Conservation (phyloP, 64 coral and sea anemone genomes). For the Cladopsammia gracilis region DNA sequence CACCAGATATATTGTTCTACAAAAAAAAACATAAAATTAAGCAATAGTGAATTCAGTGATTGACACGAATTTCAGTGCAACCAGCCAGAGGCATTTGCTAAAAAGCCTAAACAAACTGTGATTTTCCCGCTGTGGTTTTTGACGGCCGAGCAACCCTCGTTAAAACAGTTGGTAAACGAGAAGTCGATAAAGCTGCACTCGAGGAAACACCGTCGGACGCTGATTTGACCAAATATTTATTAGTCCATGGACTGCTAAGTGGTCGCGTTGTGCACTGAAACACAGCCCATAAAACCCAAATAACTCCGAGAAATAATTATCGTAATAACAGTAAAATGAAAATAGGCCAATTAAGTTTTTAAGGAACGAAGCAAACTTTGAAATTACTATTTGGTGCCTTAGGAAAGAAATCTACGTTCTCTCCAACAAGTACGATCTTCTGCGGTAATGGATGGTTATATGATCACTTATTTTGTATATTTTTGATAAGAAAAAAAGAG, state of each 20-base stretch:
- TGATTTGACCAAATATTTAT: too few relatives aligned
- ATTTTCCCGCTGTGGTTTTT: neutral
- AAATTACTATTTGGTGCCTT: constrained; percentile 41
- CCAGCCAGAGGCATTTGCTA: neutral
- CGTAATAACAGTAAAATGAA: constrained; percentile 41
- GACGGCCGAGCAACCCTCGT: neutral
- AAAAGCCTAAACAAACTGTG: constrained; percentile 8
- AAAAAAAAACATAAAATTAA: too few relatives aligned
- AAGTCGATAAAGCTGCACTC: too few relatives aligned
- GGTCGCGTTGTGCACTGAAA: neutral
- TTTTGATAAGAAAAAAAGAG: neutral
- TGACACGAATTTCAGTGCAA: too few relatives aligned
- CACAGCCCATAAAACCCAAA: neutral
- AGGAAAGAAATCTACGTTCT: neutral
- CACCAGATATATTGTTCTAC: too few relatives aligned
- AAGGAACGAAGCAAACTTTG: constrained; percentile 37
- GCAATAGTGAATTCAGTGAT: too few relatives aligned
- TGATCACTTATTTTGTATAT: neutral
- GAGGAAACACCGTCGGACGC: too few relatives aligned
- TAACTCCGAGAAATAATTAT: constrained; percentile 43
- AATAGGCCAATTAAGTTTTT: constrained; percentile 59
- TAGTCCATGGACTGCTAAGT: too few relatives aligned
- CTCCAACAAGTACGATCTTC: neutral
- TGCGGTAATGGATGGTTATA: neutral
- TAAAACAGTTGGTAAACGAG: neutral